Evolutionary conservation across 2,113 vertebrate genomes (phyloP).

Genomic region (Bombycilla garrulus): DNA sequence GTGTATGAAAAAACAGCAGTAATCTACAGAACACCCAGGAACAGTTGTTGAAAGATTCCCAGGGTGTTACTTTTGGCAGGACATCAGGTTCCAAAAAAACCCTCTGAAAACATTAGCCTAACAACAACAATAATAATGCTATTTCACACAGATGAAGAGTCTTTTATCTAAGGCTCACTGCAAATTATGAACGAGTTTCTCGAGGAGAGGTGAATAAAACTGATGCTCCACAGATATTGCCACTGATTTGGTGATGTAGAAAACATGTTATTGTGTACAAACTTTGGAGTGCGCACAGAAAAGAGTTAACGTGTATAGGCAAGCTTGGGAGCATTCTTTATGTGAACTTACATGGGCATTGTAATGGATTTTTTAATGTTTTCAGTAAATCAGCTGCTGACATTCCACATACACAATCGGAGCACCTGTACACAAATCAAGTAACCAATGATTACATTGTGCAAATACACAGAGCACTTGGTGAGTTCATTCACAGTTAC

Average conservation of each 20-base stretch:
- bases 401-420: neutral
- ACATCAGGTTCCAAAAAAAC: conserved; percentile 55
- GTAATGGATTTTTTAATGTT: neutral
- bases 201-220: neutral
- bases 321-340: neutral
- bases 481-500: neutral
- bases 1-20: conserved; percentile 37
- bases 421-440: neutral
- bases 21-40: conserved; percentile 61
- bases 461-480: neutral
- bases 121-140: neutral
- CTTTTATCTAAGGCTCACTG: neutral
- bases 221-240: neutral
- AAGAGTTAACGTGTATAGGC: neutral
- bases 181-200: neutral
- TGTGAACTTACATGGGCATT: neutral
- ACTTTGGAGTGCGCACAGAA: neutral
- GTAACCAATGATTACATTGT: neutral
- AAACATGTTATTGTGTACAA: neutral
- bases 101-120: conserved; percentile 6
- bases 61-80: conserved; percentile 62
- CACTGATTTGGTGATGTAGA: neutral
- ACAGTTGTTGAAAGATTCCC: conserved; percentile 45
- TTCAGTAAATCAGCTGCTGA: neutral
- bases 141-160: neutral